Evolutionary conservation across 2,113 vertebrate species (phyloP).

Genomic region (Labeo rohita): DNA sequence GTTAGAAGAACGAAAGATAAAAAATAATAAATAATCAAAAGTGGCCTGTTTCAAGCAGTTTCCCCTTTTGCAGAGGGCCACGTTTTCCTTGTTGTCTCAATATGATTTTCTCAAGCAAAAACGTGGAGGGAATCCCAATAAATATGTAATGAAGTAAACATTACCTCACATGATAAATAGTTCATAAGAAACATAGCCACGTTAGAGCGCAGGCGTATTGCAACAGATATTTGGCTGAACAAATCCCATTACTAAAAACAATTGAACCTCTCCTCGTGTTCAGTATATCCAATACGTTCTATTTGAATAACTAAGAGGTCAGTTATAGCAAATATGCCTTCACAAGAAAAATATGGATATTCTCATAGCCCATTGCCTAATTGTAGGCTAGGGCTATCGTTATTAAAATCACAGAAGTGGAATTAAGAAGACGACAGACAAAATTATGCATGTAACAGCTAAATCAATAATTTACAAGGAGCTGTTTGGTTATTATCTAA

Average conservation of each 20-base stretch:
- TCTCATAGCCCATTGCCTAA: slow-evolving; percentile 57
- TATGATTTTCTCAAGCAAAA: slow-evolving; percentile 79
- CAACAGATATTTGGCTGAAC: slow-evolving; percentile 66
- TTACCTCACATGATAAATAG: slow-evolving; percentile 93
- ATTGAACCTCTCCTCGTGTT: slow-evolving; percentile 60
- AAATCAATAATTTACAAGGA: slow-evolving; percentile 91
- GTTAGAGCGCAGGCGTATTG: slow-evolving; percentile 76
- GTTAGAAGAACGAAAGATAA: slow-evolving; percentile 60
- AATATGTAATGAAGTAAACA: slow-evolving; percentile 98
- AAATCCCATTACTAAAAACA: slow-evolving; percentile 61
- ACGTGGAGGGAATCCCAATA: slow-evolving; percentile 88
- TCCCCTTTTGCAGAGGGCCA: slow-evolving; percentile 68
- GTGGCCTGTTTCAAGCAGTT: slow-evolving; percentile 67
- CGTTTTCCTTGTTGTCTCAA: slow-evolving; percentile 72
- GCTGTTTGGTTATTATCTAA: slow-evolving; percentile 89
- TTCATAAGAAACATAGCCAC: slow-evolving; percentile 82
- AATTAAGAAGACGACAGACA: slow-evolving; percentile 88
- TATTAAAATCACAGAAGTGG: slow-evolving; percentile 81
- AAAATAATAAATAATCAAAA: slow-evolving; percentile 32
- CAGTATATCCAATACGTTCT: slow-evolving; percentile 56
- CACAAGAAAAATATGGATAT: slow-evolving; percentile 45
- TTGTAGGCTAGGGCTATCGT: slow-evolving; percentile 53
- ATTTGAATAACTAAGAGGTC: slow-evolving; percentile 57
- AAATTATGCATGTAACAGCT: slow-evolving; percentile 86
- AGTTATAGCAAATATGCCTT: slow-evolving; percentile 52